Percentiles rank a stretch among this genome's conserved stretches.
Evolutionary conservation across 1,140 invertebrate genomes (phyloP).

Genomic region (Lamellibrachia luymesi): DNA sequence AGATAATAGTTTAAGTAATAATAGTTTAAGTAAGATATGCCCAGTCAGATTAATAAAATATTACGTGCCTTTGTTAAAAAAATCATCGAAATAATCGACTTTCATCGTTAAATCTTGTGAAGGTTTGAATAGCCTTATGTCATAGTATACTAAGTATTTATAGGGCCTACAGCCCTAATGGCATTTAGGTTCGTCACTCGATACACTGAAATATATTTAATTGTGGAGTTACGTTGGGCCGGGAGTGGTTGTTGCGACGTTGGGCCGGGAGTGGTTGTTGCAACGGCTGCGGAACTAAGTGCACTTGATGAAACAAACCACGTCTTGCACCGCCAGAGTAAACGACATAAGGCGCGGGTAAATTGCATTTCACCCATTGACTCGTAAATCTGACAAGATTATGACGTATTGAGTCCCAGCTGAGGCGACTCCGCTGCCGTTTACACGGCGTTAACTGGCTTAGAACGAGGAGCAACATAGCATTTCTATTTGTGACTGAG

Average conservation of each 20-base stretch:
- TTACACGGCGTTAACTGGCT: background rate
- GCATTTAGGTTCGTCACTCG: too few species aligned
- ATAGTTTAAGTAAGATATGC: too few species aligned
- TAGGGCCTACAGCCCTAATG: too few species aligned
- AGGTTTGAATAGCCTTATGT: too few species aligned
- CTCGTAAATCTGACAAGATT: constrained; percentile 5
- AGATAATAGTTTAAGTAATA: too few species aligned
- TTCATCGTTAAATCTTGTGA: too few species aligned
- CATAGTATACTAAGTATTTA: too few species aligned
- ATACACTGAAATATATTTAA: too few species aligned
- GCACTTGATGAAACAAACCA: background rate
- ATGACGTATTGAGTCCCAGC: background rate
- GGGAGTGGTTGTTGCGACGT: background rate
- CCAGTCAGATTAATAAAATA: too few species aligned
- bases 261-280: background rate
- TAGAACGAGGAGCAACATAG: background rate
- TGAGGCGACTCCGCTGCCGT: background rate
- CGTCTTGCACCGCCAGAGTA: background rate
- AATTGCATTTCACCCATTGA: constrained; percentile 1
- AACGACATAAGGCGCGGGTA: background rate
- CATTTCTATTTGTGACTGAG: background rate
- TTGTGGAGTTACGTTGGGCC: background rate
- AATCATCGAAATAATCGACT: too few species aligned
- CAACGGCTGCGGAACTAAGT: background rate
- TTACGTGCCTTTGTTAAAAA: too few species aligned